Conservation (phyloP, 2,797 vertebrate species). For the Xenops minutus region DNA sequence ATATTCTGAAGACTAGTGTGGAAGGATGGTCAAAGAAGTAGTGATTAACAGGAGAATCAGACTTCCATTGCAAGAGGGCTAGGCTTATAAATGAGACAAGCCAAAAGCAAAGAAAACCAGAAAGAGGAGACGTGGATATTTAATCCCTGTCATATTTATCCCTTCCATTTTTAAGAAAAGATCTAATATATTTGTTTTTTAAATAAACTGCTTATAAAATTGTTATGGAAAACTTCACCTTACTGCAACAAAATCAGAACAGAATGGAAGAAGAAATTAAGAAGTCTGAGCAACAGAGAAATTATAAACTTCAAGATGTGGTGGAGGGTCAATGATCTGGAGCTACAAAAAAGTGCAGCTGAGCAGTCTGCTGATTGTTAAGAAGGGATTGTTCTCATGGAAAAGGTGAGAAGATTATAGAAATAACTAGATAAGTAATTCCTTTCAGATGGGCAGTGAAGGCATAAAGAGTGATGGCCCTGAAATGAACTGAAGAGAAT, state of each 20-base stretch:
- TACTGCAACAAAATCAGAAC: neutral
- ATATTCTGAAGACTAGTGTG: neutral
- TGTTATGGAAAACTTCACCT: neutral
- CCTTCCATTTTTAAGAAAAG: neutral
- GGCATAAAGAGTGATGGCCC: neutral
- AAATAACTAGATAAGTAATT: neutral
- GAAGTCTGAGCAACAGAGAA: neutral
- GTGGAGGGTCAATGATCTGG: neutral
- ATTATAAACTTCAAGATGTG: neutral
- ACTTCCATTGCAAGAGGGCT: neutral
- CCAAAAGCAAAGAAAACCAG: neutral
- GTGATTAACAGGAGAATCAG: neutral
- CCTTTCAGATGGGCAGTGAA: neutral
- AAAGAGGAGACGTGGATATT: neutral
- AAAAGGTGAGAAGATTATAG: neutral
- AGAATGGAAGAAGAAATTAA: neutral
- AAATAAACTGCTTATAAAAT: neutral
- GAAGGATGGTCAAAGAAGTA: neutral
- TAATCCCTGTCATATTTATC: neutral
- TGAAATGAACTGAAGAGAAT: neutral
- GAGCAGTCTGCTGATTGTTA: neutral
- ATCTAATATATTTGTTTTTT: neutral
- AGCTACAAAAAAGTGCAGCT: neutral
- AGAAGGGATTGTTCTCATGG: neutral
- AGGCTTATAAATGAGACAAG: neutral